A percentile compares a stretch with the other conserved stretches of the same genome.
phyloP scores from a whole-genome alignment of 2,888 invertebrate species.

The Euzophera pinguis region DNA sequence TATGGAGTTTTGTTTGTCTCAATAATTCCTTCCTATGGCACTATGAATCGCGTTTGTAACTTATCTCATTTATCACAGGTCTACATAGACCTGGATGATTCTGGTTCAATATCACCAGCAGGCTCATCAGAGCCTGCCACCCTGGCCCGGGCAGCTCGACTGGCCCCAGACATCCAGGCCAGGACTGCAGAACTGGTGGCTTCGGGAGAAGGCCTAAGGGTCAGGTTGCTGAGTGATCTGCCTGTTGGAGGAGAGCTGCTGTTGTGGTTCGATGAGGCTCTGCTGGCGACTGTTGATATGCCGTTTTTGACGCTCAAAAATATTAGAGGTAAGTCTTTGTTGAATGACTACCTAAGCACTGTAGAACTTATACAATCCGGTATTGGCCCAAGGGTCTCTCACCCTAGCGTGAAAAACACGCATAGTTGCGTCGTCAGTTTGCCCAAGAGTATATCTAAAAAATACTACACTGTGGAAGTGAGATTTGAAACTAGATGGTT shows the following conservation, averaged over 20 bases:
- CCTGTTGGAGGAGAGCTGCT: conserved; percentile 84
- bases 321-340: conserved; percentile 83
- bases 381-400: too few species aligned
- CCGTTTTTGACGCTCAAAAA: conserved; percentile 87
- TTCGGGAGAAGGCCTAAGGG: conserved; percentile 26
- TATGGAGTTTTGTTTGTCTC: too few species aligned
- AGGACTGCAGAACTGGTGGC: conserved; percentile 22
- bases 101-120: conserved; percentile 11
- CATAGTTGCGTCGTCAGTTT: too few species aligned
- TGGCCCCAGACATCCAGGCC: conserved; percentile 25
- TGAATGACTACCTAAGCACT: neutral
- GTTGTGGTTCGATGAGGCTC: conserved; percentile 90
- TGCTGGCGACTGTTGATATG: conserved; percentile 82
- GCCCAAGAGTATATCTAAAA: too few species aligned
- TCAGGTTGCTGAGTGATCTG: conserved; percentile 60
- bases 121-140: conserved; percentile 20
- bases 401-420: too few species aligned
- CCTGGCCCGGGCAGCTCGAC: conserved; percentile 19
- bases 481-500: too few species aligned
- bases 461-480: too few species aligned
- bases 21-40: too few species aligned
- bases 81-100: conserved; percentile 26
- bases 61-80: neutral
- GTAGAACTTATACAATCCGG: neutral
- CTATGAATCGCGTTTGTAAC: too few species aligned